Evolutionary conservation across 1,140 invertebrate species (phyloP).

Genomic region (Carposina sasakii): DNA sequence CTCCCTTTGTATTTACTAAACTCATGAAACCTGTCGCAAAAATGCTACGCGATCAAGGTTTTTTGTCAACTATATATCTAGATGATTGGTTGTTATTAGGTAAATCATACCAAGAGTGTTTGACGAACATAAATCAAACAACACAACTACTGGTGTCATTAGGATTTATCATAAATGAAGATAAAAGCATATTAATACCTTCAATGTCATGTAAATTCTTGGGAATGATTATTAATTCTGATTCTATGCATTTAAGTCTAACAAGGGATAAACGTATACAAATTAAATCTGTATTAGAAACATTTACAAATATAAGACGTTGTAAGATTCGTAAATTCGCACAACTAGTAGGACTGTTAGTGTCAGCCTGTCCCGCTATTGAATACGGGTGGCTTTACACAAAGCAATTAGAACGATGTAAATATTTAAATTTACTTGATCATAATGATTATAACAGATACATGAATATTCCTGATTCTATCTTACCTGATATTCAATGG

Average conservation of each 20-base stretch:
- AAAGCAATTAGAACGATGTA: neutral
- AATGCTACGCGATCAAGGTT: conserved; percentile 10
- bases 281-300: conserved; percentile 2
- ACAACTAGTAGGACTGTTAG: neutral
- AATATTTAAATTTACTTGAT: neutral
- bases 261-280: neutral
- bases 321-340: conserved; percentile 8
- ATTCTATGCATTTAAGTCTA: neutral
- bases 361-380: conserved; percentile 6
- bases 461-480: too few species aligned
- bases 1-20: conserved; percentile 39
- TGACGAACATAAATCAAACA: conserved; percentile 5
- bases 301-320: neutral
- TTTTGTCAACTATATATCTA: conserved; percentile 9
- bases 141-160: neutral
- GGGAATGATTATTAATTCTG: neutral
- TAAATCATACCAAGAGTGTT: conserved; percentile 3
- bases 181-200: neutral
- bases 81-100: conserved; percentile 9
- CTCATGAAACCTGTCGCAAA: conserved; percentile 27
- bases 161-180: conserved; percentile 7
- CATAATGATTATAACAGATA: too few species aligned
- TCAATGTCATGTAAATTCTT: conserved; percentile 4
- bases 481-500: too few species aligned
- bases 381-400: conserved; percentile 1